A percentile compares a stretch with the other conserved stretches of the same genome.
Conservation (phyloP, 1,140 invertebrate species). For the Calliopsis andreniformis region DNA sequence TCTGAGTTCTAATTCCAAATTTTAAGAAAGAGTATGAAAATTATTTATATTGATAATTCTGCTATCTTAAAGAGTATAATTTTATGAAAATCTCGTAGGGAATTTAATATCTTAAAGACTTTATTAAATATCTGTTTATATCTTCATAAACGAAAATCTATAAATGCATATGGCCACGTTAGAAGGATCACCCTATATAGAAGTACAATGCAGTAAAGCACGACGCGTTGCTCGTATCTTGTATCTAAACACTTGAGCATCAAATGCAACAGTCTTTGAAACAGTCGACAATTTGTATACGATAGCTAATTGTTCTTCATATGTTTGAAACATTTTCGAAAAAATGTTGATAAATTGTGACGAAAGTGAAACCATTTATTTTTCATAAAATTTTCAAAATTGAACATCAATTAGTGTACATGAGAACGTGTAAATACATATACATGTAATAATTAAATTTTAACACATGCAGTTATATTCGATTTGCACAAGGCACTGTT, state of each 20-base stretch:
- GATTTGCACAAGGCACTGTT: slow-evolving; percentile 7
- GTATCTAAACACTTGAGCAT: neutral
- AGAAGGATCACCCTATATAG: neutral
- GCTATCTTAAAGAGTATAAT: no score
- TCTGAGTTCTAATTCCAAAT: neutral
- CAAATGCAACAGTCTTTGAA: neutral
- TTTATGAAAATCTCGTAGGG: no score
- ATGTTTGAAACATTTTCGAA: neutral
- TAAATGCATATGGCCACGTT: no score
- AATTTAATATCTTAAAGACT: no score
- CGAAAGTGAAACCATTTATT: neutral
- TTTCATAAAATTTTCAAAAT: neutral
- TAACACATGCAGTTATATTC: neutral
- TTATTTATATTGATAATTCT: no score
- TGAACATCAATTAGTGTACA: slow-evolving; percentile 3
- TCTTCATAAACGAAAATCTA: no score
- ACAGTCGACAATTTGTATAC: neutral
- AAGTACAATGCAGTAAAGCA: slow-evolving; percentile 15
- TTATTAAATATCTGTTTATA: no score
- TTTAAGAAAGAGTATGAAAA: no score
- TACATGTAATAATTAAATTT: slow-evolving; percentile 28
- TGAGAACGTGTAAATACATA: slow-evolving; percentile 45
- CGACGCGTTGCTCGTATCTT: neutral
- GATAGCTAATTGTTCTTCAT: neutral
- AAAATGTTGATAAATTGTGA: neutral